These are phyloP conservation scores for Julus scanicus DNA, from an alignment of 2,888 invertebrate genomes.

Conservation along the genomic window DNA sequence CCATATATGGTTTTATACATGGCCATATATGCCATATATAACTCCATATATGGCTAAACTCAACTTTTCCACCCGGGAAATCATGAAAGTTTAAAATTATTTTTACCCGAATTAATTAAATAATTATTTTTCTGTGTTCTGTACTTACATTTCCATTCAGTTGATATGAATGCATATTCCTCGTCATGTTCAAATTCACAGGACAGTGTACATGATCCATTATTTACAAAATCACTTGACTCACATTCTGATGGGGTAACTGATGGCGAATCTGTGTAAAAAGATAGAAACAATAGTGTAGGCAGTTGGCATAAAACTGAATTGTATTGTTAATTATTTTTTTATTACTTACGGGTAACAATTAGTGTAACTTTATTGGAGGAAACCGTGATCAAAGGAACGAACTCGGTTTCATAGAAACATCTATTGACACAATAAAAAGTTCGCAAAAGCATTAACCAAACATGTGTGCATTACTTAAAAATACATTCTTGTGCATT, in stretches of 20 bases:
- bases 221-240: conserved; percentile 2
- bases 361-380: background rate
- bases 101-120: background rate
- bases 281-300: background rate
- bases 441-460: background rate
- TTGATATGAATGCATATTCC: background rate
- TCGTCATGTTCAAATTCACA: background rate
- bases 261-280: background rate
- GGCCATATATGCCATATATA: no score
- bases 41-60: no score
- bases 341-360: background rate
- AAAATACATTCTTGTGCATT: no score
- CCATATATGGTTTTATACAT: no score
- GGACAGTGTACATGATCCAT: conserved; percentile 10
- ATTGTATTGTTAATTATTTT: no score
- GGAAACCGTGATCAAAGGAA: background rate
- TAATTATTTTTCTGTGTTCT: background rate
- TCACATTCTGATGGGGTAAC: background rate
- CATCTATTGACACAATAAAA: background rate
- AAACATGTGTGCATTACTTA: no score
- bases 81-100: no score
- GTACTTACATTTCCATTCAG: conserved; percentile 1
- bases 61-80: no score
- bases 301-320: no score
- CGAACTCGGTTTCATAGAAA: background rate